phyloP scores from a whole-genome alignment of 2,797 vertebrate species.

The Myotis daubentonii region DNA sequence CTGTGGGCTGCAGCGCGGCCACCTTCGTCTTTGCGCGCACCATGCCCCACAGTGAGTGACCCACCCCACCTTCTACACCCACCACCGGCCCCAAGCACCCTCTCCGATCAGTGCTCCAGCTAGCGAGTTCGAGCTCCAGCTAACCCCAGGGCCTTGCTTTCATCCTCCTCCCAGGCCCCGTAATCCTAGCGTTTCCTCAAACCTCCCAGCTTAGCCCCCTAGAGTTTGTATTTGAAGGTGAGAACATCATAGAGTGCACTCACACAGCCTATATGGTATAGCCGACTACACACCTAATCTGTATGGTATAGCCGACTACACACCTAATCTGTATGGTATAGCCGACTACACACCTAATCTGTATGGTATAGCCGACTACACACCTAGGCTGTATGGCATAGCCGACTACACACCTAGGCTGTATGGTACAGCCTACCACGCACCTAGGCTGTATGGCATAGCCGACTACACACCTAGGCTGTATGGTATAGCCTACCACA shows the following conservation, averaged over 20 bases:
- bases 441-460: not conserved
- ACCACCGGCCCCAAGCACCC: not conserved
- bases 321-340: too few species aligned
- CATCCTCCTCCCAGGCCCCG: not conserved
- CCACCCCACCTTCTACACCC: not conserved
- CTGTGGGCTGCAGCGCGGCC: slow-evolving; percentile 88
- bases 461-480: not conserved
- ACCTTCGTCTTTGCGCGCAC: slow-evolving; percentile 89
- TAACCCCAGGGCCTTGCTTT: not conserved
- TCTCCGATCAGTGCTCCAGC: not conserved
- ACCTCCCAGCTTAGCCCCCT: not conserved
- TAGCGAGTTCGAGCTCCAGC: not conserved
- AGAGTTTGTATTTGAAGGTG: not conserved
- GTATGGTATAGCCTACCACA: not conserved
- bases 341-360: not conserved
- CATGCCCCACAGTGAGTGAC: slow-evolving; percentile 85
- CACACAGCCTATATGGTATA: not conserved
- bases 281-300: not conserved
- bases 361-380: not conserved
- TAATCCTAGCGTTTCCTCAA: not conserved
- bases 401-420: too few species aligned
- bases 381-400: not conserved
- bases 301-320: not conserved
- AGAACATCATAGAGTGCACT: not conserved
- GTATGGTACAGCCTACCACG: not conserved